Conservation (phyloP, 2,888 invertebrate genomes). For the Biston betularia region DNA sequence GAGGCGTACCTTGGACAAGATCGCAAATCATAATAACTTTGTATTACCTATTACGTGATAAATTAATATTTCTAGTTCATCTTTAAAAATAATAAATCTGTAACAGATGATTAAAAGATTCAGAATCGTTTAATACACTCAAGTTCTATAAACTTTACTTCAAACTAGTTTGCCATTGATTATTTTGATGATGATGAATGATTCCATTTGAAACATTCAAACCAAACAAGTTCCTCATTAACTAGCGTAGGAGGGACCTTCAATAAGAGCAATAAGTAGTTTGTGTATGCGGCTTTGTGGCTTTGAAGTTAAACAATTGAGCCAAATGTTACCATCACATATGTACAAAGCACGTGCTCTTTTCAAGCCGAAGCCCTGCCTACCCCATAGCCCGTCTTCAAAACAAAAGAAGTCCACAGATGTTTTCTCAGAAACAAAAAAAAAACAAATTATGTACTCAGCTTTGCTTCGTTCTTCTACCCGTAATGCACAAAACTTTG, state of each 20-base stretch:
- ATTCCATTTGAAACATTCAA: neutral
- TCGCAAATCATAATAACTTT: too few species aligned
- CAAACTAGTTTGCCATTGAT: slow-evolving; percentile 12
- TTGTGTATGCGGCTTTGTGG: neutral
- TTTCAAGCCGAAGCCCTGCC: slow-evolving; percentile 28
- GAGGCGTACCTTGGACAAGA: too few species aligned
- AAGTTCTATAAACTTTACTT: neutral
- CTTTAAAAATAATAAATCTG: too few species aligned
- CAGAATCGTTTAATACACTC: neutral
- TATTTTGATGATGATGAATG: slow-evolving; percentile 16
- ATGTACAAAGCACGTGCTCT: slow-evolving; percentile 68
- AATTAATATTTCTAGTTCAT: neutral
- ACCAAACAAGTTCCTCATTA: slow-evolving; percentile 22
- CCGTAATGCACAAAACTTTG: slow-evolving; percentile 19
- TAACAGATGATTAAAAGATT: neutral
- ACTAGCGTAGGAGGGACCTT: slow-evolving; percentile 17
- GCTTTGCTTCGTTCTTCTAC: slow-evolving; percentile 29
- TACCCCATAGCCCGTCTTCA: slow-evolving; percentile 34
- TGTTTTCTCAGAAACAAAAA: slow-evolving; percentile 60
- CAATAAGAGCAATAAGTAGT: slow-evolving; percentile 8
- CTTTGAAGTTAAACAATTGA: neutral
- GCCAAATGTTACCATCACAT: slow-evolving; percentile 50
- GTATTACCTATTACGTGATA: neutral
- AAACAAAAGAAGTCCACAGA: slow-evolving; percentile 69
- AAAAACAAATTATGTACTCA: slow-evolving; percentile 56